A percentile compares a stretch with the other conserved stretches of the same genome.
Conservation (phyloP, 2,888 invertebrate species). For the Polyommatus icarus region DNA sequence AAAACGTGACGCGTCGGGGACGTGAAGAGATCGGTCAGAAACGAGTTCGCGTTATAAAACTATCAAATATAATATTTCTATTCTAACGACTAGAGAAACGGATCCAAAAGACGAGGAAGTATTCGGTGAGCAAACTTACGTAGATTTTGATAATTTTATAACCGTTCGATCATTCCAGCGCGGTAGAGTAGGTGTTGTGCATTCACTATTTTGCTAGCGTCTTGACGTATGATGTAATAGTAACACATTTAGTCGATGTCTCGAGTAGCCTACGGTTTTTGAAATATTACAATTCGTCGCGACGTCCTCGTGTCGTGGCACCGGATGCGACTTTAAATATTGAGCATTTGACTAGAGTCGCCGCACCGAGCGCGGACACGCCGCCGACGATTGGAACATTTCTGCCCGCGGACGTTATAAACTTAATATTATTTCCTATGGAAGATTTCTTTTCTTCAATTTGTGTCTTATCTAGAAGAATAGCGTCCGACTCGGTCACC, state of each 20-base stretch:
- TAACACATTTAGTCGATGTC: constrained; percentile 79
- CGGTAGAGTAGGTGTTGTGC: constrained; percentile 55
- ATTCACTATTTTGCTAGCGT: constrained; percentile 50
- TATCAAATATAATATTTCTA: constrained; percentile 54
- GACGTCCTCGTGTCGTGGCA: constrained; percentile 48
- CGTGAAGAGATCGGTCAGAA: constrained; percentile 41
- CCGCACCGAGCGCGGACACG: constrained; percentile 46
- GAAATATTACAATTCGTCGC: constrained; percentile 58
- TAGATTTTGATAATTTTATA: constrained; percentile 62
- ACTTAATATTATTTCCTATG: constrained; percentile 76
- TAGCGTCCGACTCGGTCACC: constrained; percentile 61
- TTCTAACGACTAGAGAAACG: constrained; percentile 70
- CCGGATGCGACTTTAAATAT: constrained; percentile 60
- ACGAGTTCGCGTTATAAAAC: constrained; percentile 66
- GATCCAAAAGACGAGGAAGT: constrained; percentile 74
- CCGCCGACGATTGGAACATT: constrained; percentile 54
- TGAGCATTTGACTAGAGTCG: constrained; percentile 66
- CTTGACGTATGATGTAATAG: constrained; percentile 68
- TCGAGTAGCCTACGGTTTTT: constrained; percentile 58
- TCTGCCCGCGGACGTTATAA: constrained; percentile 58
- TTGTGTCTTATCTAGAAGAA: constrained; percentile 72
- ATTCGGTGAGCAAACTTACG: constrained; percentile 71
- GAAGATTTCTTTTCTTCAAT: constrained; percentile 72
- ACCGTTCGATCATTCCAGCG: constrained; percentile 61
- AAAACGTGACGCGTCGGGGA: constrained; percentile 43